Conservation (phyloP, 2,797 vertebrate genomes). For the Sebastes cheni region DNA sequence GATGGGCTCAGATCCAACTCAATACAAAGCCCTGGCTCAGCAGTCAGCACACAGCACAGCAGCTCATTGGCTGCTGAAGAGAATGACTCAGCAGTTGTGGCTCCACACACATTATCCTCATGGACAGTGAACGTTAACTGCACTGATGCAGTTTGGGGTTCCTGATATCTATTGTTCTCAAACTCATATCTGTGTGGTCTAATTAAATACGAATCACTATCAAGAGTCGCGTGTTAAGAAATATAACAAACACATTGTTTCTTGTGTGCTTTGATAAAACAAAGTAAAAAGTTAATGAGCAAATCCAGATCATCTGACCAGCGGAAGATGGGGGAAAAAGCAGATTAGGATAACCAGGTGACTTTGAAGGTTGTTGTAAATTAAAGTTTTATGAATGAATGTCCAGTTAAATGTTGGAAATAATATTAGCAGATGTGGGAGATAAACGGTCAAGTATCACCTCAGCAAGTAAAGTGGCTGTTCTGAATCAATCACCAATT, state of each 20-base stretch:
- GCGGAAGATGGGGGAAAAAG: not conserved
- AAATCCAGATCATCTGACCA: conserved; percentile 3
- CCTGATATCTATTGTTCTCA: not conserved
- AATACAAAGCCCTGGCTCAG: conserved; percentile 54
- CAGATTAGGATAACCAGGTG: not conserved
- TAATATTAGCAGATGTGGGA: not conserved
- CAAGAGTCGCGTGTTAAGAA: not conserved
- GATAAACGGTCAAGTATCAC: not conserved
- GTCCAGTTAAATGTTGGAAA: not conserved
- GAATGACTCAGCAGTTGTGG: conserved; percentile 74
- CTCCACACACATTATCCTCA: conserved; percentile 23
- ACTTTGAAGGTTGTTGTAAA: conserved; percentile 5
- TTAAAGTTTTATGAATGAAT: not conserved
- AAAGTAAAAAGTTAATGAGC: conserved; percentile 3
- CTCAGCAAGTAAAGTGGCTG: not conserved
- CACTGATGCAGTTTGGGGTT: not conserved
- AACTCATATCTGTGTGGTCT: not conserved
- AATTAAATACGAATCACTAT: not conserved
- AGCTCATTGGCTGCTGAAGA: conserved; percentile 61
- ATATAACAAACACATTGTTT: not conserved
- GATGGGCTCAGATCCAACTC: conserved; percentile 41
- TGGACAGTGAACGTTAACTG: conserved; percentile 4
- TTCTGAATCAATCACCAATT: not conserved
- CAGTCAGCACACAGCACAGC: conserved; percentile 21
- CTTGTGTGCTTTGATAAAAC: conserved; percentile 24